Evolutionary conservation across 2,797 vertebrate genomes (phyloP), one percentile per base, ranked within the genome.

Genomic region (Lates japonicus): DNA sequence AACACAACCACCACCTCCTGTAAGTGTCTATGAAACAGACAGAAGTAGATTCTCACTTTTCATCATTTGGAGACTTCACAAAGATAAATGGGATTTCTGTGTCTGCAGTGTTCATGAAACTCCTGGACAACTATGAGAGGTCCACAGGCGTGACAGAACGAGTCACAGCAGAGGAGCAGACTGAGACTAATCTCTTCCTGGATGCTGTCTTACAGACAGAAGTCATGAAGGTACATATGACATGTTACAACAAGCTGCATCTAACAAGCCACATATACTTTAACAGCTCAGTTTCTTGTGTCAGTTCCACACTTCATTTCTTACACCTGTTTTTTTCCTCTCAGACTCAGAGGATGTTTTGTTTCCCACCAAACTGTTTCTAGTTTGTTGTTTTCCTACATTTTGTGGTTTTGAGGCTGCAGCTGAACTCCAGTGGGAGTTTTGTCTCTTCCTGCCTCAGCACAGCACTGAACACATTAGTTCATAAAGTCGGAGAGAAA

Each of bases 91-190:
- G 1, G 22, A 54, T 59, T 35, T 79, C 2, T 87, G 55, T 74
- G 7, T 35, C 66, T 55, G 64, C 64, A 97, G 97, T 89, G 6
- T 96, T 97, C 74, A 95, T 95, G 71, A 95, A 92, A 42, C 94
- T 98, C 54, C 74, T 97, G 92, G 96, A 97, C 88, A 98, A 97
- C 91, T 98, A 97, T 67, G 96, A 97, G 93, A 90, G 87, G 59
- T 94, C 96, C 55, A 96, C 94, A 0, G 96, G 96, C 3, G 68
- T 95, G 76, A 74, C 94, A 2, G 97, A 98, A 79, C 92, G 73
- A 17, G 95, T 97, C 82, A 96, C 97, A 10, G 2, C 92, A 60
- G 95, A 97, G 81, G 97, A 98, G 90, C 86, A 68, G 76, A 82
- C 14, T 0, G 97, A 97, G 91, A 96, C 93, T 59, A 94, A 91